phyloP scores from a whole-genome alignment of 2,888 invertebrate species.

The Apamea crenata region DNA sequence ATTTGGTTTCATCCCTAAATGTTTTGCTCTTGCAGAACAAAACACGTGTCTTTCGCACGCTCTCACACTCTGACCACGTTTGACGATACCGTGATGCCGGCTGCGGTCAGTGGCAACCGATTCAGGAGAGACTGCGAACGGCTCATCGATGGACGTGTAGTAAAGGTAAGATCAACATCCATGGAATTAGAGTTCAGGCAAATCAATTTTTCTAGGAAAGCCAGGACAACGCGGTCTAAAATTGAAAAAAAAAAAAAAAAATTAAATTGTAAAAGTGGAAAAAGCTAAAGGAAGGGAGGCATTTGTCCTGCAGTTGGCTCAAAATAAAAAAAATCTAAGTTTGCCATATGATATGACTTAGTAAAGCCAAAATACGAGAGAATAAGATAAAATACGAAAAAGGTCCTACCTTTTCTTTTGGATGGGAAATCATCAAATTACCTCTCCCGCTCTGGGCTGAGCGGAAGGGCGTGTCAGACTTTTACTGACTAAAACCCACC shows the following conservation, averaged over 20 bases:
- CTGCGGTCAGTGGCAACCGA: constrained; percentile 84
- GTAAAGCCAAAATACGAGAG: not conserved
- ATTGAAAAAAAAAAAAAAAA: no score
- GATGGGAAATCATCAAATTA: no score
- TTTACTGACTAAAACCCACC: no score
- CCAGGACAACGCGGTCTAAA: not conserved
- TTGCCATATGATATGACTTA: not conserved
- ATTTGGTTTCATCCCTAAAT: not conserved
- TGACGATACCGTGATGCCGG: constrained; percentile 92
- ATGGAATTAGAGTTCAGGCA: not conserved
- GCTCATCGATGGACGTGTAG: constrained; percentile 92
- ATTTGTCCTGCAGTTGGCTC: no score
- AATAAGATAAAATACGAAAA: not conserved
- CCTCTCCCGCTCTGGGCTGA: no score
- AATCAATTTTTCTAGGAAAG: not conserved
- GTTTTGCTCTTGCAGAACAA: constrained; percentile 91
- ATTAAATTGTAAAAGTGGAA: no score
- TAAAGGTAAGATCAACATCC: constrained; percentile 81
- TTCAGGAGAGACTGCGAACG: constrained; percentile 91
- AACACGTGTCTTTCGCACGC: constrained; percentile 97
- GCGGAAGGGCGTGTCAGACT: no score
- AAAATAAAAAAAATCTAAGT: not conserved
- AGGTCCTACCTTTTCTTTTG: fast-evolving
- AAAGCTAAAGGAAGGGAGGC: not conserved
- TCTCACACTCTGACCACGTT: constrained; percentile 96